A percentile compares a stretch with the other conserved stretches of the same genome.
These are phyloP conservation scores for Pantherophis guttatus DNA, from an alignment of 2,113 vertebrate genomes.

Conservation along the genomic window DNA sequence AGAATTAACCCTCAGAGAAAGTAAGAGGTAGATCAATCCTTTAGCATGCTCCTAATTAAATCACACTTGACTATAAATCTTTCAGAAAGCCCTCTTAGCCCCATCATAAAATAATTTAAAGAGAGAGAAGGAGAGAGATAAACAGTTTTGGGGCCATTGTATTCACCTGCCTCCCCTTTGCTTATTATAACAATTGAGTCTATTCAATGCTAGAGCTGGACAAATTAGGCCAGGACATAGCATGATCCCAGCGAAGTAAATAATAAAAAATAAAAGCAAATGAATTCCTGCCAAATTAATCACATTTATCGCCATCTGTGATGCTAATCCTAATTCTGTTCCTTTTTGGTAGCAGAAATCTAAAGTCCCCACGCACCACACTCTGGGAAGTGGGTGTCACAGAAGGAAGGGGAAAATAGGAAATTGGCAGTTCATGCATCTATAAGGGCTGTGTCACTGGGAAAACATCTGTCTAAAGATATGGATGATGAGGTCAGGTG, in stretches of 20 bases:
- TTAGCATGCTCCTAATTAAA: conserved; percentile 55
- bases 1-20: background rate
- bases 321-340: conserved; percentile 67
- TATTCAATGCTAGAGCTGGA: conserved; percentile 32
- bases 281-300: conserved; percentile 56
- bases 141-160: conserved; percentile 34
- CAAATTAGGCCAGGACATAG: conserved; percentile 25
- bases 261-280: conserved; percentile 16
- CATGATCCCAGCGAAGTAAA: conserved; percentile 54
- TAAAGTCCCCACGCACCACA: background rate
- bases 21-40: background rate
- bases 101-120: conserved; percentile 56
- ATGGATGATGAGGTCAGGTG: background rate
- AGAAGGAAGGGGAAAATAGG: background rate
- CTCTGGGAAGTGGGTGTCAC: background rate
- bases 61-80: conserved; percentile 58
- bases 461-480: background rate
- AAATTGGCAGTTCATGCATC: background rate
- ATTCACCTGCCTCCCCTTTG: conserved; percentile 49
- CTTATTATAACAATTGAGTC: conserved; percentile 57
- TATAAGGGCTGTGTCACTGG: background rate
- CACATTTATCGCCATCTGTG: conserved; percentile 58
- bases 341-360: conserved; percentile 54
- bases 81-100: conserved; percentile 16
- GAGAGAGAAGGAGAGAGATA: conserved; percentile 35